Evolutionary conservation across 2,113 vertebrate genomes (phyloP).

Genomic region (Macroglossus sobrinus): DNA sequence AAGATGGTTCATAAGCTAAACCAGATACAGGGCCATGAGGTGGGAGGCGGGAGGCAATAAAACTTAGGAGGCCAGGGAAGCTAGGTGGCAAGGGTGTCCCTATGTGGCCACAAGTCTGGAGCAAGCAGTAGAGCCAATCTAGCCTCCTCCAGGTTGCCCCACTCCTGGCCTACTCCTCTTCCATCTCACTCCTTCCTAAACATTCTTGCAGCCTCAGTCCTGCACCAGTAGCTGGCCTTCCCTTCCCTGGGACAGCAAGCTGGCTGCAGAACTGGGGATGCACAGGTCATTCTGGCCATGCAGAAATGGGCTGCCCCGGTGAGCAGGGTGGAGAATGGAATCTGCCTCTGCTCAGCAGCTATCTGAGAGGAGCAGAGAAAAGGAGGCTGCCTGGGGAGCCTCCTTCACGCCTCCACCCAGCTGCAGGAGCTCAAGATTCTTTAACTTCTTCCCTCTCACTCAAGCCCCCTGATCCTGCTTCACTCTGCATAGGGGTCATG

Average conservation of each 20-base stretch:
- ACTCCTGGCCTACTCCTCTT: not conserved
- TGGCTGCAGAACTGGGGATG: not conserved
- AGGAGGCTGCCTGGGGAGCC: not conserved
- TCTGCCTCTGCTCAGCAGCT: not conserved
- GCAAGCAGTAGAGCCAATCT: not conserved
- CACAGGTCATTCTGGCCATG: not conserved
- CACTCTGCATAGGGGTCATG: not conserved
- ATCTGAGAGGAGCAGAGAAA: not conserved
- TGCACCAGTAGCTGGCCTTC: not conserved
- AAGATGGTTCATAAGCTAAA: not conserved
- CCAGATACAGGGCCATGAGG: not conserved
- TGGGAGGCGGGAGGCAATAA: not conserved
- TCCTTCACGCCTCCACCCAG: conserved; percentile 73
- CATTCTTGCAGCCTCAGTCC: not conserved
- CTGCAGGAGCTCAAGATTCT: not conserved
- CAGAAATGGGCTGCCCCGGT: not conserved
- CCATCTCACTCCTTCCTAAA: not conserved
- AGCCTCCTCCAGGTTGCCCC: not conserved
- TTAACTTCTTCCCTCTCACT: not conserved
- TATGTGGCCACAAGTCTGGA: not conserved
- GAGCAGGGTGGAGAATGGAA: not conserved
- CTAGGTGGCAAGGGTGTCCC: not conserved
- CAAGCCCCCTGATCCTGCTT: not conserved
- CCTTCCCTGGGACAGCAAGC: not conserved
- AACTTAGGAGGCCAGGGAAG: not conserved